Evolutionary conservation across 2,113 vertebrate species (phyloP).

Genomic region (Actenoides hombroni): DNA sequence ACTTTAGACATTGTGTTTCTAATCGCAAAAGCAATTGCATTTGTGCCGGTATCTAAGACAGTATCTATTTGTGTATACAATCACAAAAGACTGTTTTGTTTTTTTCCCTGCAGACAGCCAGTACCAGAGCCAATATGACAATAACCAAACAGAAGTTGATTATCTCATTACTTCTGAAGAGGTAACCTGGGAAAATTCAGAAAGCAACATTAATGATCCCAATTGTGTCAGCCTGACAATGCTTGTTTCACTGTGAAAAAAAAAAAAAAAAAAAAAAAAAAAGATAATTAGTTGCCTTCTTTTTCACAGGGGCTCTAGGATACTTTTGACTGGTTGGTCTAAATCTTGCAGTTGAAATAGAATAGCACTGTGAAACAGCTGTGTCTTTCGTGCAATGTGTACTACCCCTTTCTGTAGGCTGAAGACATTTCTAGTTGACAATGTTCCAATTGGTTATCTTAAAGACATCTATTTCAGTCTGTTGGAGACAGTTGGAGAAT

Average conservation of each 20-base stretch:
- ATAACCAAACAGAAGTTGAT: conserved; percentile 68
- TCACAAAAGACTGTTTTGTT: background rate
- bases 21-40: background rate
- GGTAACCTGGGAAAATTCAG: conserved; percentile 56
- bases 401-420: background rate
- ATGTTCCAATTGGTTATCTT: background rate
- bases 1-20: background rate
- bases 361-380: background rate
- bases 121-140: conserved; percentile 53
- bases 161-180: conserved; percentile 72
- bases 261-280: background rate
- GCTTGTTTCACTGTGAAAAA: background rate
- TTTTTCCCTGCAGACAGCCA: conserved; percentile 57
- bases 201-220: background rate
- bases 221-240: background rate
- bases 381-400: background rate
- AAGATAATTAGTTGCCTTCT: background rate
- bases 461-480: background rate
- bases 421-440: background rate
- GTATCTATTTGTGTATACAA: background rate
- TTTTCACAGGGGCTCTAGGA: background rate
- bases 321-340: background rate
- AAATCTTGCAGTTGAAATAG: background rate
- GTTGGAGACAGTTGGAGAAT: background rate
- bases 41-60: background rate